These are phyloP conservation scores for Drosophila paulistorum DNA, from an alignment of 1,140 invertebrate species.

Conservation along the genomic window DNA sequence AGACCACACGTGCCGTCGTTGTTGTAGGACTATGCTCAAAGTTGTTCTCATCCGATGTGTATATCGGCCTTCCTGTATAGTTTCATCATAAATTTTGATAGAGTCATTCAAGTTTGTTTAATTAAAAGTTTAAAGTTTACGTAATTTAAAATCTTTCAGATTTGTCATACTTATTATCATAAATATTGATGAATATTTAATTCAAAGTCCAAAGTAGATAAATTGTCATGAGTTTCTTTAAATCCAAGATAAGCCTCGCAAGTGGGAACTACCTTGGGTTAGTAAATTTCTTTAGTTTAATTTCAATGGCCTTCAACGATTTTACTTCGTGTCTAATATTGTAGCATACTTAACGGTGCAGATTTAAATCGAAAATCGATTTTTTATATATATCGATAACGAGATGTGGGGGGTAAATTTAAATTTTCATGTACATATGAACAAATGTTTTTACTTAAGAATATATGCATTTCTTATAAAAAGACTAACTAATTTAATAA, in stretches of 20 bases:
- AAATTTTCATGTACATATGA: neutral
- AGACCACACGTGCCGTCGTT: conserved; percentile 38
- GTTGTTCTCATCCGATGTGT: neutral
- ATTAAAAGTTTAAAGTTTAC: conserved; percentile 3
- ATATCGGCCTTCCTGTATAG: neutral
- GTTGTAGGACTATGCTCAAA: neutral
- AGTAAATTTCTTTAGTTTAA: neutral
- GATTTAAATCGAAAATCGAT: neutral
- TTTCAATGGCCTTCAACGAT: neutral
- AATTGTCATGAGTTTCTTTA: neutral
- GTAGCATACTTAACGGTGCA: neutral
- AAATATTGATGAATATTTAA: conserved; percentile 1
- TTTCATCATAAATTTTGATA: neutral
- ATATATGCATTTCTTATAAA: no score
- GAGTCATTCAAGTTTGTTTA: neutral
- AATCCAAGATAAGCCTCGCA: neutral
- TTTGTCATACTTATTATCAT: neutral
- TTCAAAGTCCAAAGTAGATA: conserved; percentile 26
- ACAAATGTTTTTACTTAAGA: no score
- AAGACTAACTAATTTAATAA: no score
- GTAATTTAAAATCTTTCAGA: conserved; percentile 7
- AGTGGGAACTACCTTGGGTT: neutral
- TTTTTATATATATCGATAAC: neutral
- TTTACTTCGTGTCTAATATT: neutral
- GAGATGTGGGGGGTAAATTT: neutral